Conservation (phyloP, 2,797 vertebrate species). For the Chrosomus eos region DNA sequence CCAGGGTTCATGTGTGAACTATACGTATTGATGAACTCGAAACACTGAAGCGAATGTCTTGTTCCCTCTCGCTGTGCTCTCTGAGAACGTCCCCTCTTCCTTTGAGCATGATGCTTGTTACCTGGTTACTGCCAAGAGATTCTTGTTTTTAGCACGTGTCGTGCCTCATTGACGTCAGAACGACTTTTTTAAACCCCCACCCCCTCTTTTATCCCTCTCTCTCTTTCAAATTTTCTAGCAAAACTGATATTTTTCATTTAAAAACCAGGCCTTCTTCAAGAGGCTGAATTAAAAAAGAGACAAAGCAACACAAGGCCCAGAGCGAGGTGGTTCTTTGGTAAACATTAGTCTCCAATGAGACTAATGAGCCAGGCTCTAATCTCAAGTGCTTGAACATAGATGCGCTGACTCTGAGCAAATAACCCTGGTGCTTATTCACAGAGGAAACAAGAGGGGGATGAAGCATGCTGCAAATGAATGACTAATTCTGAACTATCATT, state of each 20-base stretch:
- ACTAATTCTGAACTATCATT: constrained; percentile 50
- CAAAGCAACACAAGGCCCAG: constrained; percentile 62
- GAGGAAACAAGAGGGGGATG: constrained; percentile 49
- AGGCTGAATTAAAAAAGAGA: constrained; percentile 63
- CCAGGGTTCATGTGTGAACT: constrained; percentile 18
- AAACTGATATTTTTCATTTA: constrained; percentile 66
- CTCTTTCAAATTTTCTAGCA: constrained; percentile 58
- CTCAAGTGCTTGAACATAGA: constrained; percentile 58
- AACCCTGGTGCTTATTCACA: constrained; percentile 55
- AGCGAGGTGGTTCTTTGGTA: constrained; percentile 47
- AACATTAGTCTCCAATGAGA: constrained; percentile 60
- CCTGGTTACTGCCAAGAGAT: constrained; percentile 76
- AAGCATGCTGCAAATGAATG: constrained; percentile 43
- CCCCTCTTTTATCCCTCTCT: constrained; percentile 19
- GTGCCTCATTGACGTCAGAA: constrained; percentile 78
- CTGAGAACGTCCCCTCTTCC: constrained; percentile 65
- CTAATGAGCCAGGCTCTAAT: constrained; percentile 61
- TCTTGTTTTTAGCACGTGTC: constrained; percentile 72
- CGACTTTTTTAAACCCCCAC: constrained; percentile 37
- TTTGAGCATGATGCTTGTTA: constrained; percentile 71
- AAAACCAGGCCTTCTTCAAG: constrained; percentile 62
- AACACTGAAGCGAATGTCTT: constrained; percentile 19
- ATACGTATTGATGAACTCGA: constrained; percentile 11
- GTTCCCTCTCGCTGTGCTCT: constrained; percentile 58
- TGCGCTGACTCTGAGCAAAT: constrained; percentile 56